Evolutionary conservation across 2,797 vertebrate genomes (phyloP).

Genomic region (Chelon labrosus): DNA sequence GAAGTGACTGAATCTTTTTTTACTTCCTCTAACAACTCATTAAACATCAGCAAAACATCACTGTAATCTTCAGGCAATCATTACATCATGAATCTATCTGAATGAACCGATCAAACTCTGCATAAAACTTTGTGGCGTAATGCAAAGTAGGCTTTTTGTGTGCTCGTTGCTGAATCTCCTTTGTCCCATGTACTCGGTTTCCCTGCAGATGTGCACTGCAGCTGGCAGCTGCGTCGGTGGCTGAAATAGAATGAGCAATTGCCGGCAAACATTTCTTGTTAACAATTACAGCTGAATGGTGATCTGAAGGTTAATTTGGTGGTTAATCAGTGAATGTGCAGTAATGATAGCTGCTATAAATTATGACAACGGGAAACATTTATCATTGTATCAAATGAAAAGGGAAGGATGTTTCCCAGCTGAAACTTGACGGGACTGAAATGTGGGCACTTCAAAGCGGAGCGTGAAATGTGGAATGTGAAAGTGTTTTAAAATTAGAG

Average conservation of each 20-base stretch:
- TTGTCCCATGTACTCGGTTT: slow-evolving; percentile 35
- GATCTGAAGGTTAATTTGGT: slow-evolving; percentile 81
- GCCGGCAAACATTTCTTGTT: slow-evolving; percentile 65
- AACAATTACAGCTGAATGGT: slow-evolving; percentile 70
- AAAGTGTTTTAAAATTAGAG: background rate
- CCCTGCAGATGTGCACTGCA: slow-evolving; percentile 80
- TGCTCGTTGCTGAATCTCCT: slow-evolving; percentile 21
- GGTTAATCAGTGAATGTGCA: slow-evolving; percentile 76
- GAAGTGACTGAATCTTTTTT: slow-evolving; percentile 17
- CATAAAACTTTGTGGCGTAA: slow-evolving; percentile 30
- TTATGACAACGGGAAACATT: slow-evolving; percentile 51
- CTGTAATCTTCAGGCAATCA: slow-evolving; percentile 48
- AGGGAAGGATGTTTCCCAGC: slow-evolving; percentile 26
- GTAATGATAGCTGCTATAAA: slow-evolving; percentile 62
- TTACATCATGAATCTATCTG: slow-evolving; percentile 42
- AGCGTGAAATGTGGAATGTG: background rate
- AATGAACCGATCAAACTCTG: slow-evolving; percentile 39
- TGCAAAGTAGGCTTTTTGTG: slow-evolving; percentile 1
- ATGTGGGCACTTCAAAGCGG: slow-evolving; percentile 11
- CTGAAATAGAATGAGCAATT: slow-evolving; percentile 65
- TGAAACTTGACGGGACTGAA: slow-evolving; percentile 25
- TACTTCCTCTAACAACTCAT: background rate
- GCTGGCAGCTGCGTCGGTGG: slow-evolving; percentile 83
- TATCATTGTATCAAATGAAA: slow-evolving; percentile 35
- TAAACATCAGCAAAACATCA: slow-evolving; percentile 36